Evolutionary conservation across 2,113 vertebrate species (phyloP).

Genomic region (Arenaria interpres): DNA sequence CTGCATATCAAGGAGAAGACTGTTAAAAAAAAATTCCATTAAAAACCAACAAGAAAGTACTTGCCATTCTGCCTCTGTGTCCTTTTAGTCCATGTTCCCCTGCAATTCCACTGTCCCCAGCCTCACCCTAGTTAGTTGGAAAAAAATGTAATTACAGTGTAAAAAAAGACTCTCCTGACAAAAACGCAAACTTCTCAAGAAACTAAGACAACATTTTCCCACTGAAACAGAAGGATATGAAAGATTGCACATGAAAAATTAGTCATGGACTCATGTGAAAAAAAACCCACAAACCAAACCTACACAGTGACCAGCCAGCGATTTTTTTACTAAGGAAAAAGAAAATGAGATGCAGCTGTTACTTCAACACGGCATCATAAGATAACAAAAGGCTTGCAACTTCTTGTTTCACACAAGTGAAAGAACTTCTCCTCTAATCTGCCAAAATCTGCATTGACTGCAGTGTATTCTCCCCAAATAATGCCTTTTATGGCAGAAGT

Average conservation of each 20-base stretch:
- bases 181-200: background rate
- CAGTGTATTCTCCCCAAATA: background rate
- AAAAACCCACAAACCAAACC: background rate
- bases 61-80: conserved; percentile 28
- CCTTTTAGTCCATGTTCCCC: conserved; percentile 57
- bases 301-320: background rate
- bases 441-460: background rate
- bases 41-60: background rate
- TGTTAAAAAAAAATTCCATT: background rate
- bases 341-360: background rate
- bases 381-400: background rate
- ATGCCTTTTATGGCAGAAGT: background rate
- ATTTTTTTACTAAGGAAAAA: background rate
- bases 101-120: background rate
- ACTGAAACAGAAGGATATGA: background rate
- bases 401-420: background rate
- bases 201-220: background rate
- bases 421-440: background rate
- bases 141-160: background rate
- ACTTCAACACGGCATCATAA: background rate
- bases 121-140: conserved; percentile 27
- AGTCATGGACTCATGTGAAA: background rate
- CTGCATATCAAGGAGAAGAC: background rate
- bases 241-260: background rate
- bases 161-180: background rate